phyloP scores from a whole-genome alignment of 2,113 vertebrate genomes.

The Oreochromis aureus region DNA sequence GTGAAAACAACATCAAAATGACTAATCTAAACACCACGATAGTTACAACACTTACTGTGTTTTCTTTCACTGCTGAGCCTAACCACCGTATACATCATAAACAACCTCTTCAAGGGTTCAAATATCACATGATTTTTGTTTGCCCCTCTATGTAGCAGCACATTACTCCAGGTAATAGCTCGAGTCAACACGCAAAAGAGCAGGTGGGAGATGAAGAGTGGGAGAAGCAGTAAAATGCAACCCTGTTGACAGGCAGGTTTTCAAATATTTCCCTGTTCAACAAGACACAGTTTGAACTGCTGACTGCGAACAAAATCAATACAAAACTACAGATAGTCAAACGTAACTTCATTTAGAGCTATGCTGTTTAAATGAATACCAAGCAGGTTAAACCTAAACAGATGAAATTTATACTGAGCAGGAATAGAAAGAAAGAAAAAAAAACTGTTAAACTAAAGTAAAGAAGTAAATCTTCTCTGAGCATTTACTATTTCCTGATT shows the following conservation, averaged over 20 bases:
- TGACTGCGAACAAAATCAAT: not conserved
- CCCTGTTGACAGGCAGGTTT: not conserved
- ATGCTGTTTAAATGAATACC: not conserved
- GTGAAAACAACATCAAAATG: not conserved
- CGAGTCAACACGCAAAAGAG: not conserved
- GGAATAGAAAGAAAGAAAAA: not conserved
- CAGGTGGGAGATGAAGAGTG: not conserved
- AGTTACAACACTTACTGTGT: not conserved
- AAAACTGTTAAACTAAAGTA: not conserved
- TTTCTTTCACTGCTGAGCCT: not conserved
- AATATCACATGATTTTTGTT: constrained; percentile 39
- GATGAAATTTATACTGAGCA: not conserved
- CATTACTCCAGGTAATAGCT: constrained; percentile 19
- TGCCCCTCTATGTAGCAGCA: constrained; percentile 9
- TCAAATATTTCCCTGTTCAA: not conserved
- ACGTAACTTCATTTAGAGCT: not conserved
- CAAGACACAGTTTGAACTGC: not conserved
- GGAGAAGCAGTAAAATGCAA: not conserved
- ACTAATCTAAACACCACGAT: not conserved
- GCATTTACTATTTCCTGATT: not conserved
- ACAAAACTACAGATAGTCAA: not conserved
- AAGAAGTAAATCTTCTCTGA: not conserved
- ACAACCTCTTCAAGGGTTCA: not conserved
- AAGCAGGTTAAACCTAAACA: not conserved
- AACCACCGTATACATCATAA: constrained; percentile 8